phyloP scores from a whole-genome alignment of 2,113 vertebrate species.

The Mesitornis unicolor region DNA sequence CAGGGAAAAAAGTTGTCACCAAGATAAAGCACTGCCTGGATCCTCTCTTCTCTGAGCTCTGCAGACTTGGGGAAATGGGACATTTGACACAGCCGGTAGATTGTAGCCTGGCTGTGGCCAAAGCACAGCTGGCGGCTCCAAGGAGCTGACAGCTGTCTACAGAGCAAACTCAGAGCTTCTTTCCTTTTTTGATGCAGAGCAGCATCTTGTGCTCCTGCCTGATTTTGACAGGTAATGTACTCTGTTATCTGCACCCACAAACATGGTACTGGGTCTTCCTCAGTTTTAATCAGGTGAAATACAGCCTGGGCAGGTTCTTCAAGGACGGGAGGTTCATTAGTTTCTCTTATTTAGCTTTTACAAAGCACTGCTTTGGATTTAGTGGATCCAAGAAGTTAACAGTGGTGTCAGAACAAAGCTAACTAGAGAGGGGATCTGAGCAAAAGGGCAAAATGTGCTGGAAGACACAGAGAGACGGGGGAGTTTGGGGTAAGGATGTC shows the following conservation, averaged over 20 bases:
- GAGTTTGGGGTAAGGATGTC: neutral
- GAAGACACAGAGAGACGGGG: neutral
- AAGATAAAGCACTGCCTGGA: conserved; percentile 28
- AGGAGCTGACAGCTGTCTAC: neutral
- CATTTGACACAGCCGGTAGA: neutral
- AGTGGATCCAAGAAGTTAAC: neutral
- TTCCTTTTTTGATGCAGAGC: neutral
- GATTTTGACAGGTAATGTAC: neutral
- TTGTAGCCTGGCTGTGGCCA: neutral
- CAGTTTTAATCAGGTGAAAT: neutral
- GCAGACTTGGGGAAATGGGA: neutral
- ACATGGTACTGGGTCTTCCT: neutral
- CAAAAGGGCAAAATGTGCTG: neutral
- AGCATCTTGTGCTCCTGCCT: neutral
- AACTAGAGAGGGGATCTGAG: neutral
- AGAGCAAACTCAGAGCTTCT: neutral
- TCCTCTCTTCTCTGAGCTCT: neutral
- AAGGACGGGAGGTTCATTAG: neutral
- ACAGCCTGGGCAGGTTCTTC: neutral
- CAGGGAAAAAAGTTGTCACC: neutral
- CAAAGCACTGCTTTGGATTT: neutral
- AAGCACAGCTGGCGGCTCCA: neutral
- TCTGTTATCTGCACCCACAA: neutral
- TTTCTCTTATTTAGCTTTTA: neutral
- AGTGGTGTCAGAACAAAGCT: neutral